Evolutionary conservation across 2,797 vertebrate species (phyloP), one percentile per base, ranked within the genome.

Genomic region (Chrysocyon brachyurus): DNA sequence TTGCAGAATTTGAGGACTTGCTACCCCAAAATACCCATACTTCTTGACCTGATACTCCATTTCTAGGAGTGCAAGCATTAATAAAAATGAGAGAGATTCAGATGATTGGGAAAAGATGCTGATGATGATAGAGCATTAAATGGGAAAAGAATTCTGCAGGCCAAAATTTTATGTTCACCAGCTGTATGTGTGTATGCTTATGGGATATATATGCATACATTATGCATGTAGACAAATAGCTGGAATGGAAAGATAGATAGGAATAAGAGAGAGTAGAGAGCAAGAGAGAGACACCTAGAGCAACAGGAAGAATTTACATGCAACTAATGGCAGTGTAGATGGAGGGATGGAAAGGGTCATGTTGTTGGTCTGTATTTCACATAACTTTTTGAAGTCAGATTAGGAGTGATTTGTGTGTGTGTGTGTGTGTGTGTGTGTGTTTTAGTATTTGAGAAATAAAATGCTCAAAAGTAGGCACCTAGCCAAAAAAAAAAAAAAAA

Each of bases 361-460:
- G 2, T 83, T 85, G n/a, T 88, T 96, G 2, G 6, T 91, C 91
- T 68, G 56, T 40, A 46, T 70, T 83, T 93, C 59, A 72, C 16
- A 16, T 36, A 36, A 28, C 83, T 64, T 87, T 92, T 86, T 56
- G 82, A 52, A 86, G 28, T 91, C 36, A 89, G 5, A 70, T 75
- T 72, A 86, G 7, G 17, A 61, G 46, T 87, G 14, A 12, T 81
- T 49, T 61, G 19, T 61, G n/a, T 63, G 21, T 73, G 66, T 61
- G 19, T 61, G n/a, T 63, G 21, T 61, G n/a, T 63, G 21, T 73
- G 66, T 89, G 52, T 77, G 24, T 83, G 36, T 75, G 22, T 94
- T 83, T 91, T 84, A 59, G 16, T 70, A 64, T 92, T 95, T 94
- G 40, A 75, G 87, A 95, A 88, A 36, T 70, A 54, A 97, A 82